A percentile compares a stretch with the other conserved stretches of the same genome.
These are phyloP conservation scores for Dunckerocampus dactyliophorus DNA, from an alignment of 2,113 vertebrate genomes.

Conservation along the genomic window DNA sequence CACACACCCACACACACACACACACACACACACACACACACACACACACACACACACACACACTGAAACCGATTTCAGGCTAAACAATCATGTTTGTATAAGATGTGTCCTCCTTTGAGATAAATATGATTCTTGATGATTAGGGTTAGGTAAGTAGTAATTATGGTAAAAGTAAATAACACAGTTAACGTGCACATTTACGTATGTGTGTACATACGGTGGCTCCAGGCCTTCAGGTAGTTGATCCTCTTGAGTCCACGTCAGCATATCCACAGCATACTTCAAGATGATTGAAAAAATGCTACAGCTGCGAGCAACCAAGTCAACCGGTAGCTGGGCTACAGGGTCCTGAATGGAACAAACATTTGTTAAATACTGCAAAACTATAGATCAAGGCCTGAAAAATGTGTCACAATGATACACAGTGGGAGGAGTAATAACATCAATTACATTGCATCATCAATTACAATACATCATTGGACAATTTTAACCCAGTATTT, in stretches of 20 bases:
- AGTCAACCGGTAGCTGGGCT: constrained; percentile 82
- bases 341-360: constrained; percentile 81
- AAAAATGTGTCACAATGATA: no score
- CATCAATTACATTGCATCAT: no score
- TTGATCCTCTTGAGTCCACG: constrained; percentile 89
- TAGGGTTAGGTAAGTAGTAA: neutral
- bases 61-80: no score
- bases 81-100: neutral
- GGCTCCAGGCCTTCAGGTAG: constrained; percentile 84
- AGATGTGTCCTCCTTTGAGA: neutral
- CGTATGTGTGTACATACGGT: constrained; percentile 66
- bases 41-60: no score
- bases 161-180: neutral
- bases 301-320: constrained; percentile 83
- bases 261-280: constrained; percentile 94
- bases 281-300: constrained; percentile 89
- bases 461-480: no score
- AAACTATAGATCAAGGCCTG: neutral
- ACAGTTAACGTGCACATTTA: no score
- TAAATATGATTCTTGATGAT: neutral
- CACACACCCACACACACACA: no score
- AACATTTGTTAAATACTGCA: neutral
- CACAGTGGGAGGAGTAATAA: no score
- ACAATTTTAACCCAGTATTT: no score
- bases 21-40: no score